A percentile compares a stretch with the other conserved stretches of the same genome.
Conservation (phyloP, 2,888 invertebrate species). For the Eledone cirrhosa region DNA sequence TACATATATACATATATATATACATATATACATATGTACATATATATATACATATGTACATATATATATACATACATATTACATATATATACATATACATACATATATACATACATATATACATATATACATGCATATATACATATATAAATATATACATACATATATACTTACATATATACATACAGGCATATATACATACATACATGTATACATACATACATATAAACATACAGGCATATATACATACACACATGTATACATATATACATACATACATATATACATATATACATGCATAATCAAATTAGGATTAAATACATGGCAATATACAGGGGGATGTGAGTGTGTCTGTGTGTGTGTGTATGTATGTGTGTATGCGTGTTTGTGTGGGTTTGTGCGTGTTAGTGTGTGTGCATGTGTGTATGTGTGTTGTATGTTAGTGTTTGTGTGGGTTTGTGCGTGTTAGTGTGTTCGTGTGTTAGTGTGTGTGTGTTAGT, state of each 20-base stretch:
- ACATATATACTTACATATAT: background rate
- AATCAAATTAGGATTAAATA: no score
- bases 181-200: background rate
- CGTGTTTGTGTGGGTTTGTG: no score
- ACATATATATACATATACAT: slow-evolving; percentile 1
- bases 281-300: no score
- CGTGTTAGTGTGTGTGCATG: no score
- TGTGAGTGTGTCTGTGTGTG: no score
- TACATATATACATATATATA: background rate
- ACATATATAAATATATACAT: background rate
- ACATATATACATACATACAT: background rate
- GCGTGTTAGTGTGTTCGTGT: no score
- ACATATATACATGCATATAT: background rate
- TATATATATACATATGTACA: background rate
- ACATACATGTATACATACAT: background rate
- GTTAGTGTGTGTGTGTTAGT: no score
- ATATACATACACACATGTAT: background rate
- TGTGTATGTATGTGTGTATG: no score
- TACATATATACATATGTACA: background rate
- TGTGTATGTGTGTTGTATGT: no score
- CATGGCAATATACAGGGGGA: no score
- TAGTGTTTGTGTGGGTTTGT: no score
- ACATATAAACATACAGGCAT: background rate
- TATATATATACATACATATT: background rate
- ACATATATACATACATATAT: background rate